phyloP scores from a whole-genome alignment of 2,888 invertebrate species.

The Drosophila meridionalis region DNA sequence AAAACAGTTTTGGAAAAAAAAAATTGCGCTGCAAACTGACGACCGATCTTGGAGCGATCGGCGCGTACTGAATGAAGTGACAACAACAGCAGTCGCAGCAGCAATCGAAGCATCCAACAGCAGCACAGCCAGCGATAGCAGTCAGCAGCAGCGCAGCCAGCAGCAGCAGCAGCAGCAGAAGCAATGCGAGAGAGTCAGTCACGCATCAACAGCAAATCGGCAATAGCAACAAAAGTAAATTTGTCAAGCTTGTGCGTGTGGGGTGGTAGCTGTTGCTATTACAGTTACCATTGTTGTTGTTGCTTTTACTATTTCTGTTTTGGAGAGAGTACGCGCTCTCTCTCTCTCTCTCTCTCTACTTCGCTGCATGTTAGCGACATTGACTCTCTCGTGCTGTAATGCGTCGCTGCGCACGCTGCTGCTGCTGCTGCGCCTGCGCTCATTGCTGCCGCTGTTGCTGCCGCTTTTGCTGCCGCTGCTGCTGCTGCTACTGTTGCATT shows the following conservation, averaged over 20 bases:
- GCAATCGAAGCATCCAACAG: slow-evolving; percentile 44
- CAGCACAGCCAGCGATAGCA: slow-evolving; percentile 33
- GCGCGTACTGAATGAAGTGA: slow-evolving; percentile 76
- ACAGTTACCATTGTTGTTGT: background rate
- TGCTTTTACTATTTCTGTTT: slow-evolving; percentile 2
- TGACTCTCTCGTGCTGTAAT: slow-evolving; percentile 49
- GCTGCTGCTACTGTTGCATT: slow-evolving; percentile 22
- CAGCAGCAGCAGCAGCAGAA: slow-evolving; percentile 27
- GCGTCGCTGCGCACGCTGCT: slow-evolving; percentile 9
- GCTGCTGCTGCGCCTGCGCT: background rate
- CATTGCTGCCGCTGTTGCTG: background rate
- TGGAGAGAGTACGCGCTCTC: slow-evolving; percentile 1
- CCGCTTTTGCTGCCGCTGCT: background rate
- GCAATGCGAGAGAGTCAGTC: slow-evolving; percentile 50
- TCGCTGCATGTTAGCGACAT: slow-evolving; percentile 43
- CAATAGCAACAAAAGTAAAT: slow-evolving; percentile 14
- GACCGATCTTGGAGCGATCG: slow-evolving; percentile 78
- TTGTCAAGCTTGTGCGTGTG: slow-evolving; percentile 16
- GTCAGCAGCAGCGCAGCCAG: slow-evolving; percentile 31
- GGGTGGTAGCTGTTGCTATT: slow-evolving; percentile 11
- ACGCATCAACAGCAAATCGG: slow-evolving; percentile 39
- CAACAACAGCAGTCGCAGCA: slow-evolving; percentile 55
- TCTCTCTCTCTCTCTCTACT: background rate
- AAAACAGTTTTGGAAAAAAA: slow-evolving; percentile 52
- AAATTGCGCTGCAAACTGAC: slow-evolving; percentile 74